phyloP scores from a whole-genome alignment of 2,888 invertebrate genomes.

The Coelopa pilipes region DNA sequence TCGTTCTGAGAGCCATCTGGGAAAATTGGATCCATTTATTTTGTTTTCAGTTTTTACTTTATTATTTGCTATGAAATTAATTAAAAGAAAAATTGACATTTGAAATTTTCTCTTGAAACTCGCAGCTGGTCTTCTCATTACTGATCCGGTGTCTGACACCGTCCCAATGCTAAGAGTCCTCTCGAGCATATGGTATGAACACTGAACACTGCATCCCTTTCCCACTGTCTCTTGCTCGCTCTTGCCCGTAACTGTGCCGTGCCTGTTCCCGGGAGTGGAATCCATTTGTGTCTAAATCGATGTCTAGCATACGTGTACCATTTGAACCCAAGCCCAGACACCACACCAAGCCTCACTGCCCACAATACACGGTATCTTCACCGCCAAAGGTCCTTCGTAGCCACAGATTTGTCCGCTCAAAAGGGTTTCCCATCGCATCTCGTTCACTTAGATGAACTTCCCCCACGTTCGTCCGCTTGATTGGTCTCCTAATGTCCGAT shows the following conservation, averaged over 20 bases:
- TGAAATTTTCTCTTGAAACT: conserved; percentile 47
- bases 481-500: too few relatives aligned
- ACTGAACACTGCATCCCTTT: conserved; percentile 1
- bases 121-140: conserved; percentile 61
- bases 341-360: too few relatives aligned
- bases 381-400: too few relatives aligned
- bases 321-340: too few relatives aligned
- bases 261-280: not conserved
- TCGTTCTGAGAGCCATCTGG: too few relatives aligned
- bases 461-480: too few relatives aligned
- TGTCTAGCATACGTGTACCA: not conserved
- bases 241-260: not conserved
- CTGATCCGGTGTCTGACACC: conserved; percentile 60
- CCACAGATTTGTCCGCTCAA: too few relatives aligned
- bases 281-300: not conserved
- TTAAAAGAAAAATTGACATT: conserved; percentile 26
- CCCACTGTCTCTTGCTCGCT: not conserved
- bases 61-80: conserved; percentile 19
- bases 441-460: too few relatives aligned
- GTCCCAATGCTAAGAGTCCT: conserved; percentile 53
- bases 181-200: conserved; percentile 20
- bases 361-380: too few relatives aligned
- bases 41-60: not conserved
- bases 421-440: too few relatives aligned
- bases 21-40: too few relatives aligned